Conservation (phyloP, 2,797 vertebrate genomes). For the Rhinogobio ventralis region DNA sequence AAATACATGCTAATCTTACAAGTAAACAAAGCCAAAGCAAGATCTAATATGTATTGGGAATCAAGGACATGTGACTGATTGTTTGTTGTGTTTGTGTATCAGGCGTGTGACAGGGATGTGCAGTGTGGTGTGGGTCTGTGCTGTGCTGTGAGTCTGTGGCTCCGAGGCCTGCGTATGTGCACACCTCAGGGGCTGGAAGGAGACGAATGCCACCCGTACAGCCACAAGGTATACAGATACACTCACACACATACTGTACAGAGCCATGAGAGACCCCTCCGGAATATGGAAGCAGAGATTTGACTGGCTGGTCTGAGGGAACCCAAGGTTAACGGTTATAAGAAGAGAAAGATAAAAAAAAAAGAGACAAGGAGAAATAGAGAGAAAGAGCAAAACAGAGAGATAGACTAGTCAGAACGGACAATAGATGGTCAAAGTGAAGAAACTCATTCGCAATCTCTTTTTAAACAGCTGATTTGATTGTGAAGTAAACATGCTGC, state of each 20-base stretch:
- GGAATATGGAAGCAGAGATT: slow-evolving; percentile 53
- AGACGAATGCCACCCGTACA: slow-evolving; percentile 89
- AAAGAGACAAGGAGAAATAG: not conserved
- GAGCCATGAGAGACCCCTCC: not conserved
- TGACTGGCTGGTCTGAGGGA: slow-evolving; percentile 35
- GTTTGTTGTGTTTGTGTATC: slow-evolving; percentile 38
- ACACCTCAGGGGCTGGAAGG: slow-evolving; percentile 86
- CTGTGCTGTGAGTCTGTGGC: slow-evolving; percentile 92
- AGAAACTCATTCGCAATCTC: not conserved
- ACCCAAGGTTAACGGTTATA: not conserved
- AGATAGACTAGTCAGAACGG: not conserved
- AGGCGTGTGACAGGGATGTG: slow-evolving; percentile 89
- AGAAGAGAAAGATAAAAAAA: not conserved
- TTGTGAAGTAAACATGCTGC: not conserved
- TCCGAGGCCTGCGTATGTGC: slow-evolving; percentile 89
- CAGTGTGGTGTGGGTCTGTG: slow-evolving; percentile 88
- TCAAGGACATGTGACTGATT: not conserved
- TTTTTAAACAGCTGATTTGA: slow-evolving; percentile 1
- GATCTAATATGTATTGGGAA: not conserved
- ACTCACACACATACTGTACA: not conserved
- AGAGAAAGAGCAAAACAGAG: not conserved
- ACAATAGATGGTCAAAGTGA: not conserved
- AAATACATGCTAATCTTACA: not conserved
- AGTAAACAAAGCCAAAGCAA: not conserved
- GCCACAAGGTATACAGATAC: slow-evolving; percentile 84